A percentile compares a stretch with the other conserved stretches of the same genome.
Evolutionary conservation across 2,888 invertebrate genomes (phyloP).

Genomic region (Gnatocerus cornutus): DNA sequence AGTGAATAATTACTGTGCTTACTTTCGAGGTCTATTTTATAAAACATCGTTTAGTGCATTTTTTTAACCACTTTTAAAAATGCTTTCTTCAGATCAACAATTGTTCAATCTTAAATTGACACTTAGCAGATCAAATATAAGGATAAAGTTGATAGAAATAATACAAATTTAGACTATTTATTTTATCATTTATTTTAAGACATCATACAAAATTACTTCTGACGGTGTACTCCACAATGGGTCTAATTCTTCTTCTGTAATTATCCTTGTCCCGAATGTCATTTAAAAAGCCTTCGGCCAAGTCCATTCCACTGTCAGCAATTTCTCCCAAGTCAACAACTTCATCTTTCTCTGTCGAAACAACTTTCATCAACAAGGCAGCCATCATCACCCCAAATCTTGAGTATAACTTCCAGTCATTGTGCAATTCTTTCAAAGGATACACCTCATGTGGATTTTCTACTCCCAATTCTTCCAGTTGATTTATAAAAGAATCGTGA

Average conservation of each 20-base stretch:
- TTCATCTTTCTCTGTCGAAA: constrained; percentile 29
- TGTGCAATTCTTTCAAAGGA: constrained; percentile 10
- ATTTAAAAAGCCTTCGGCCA: constrained; percentile 10
- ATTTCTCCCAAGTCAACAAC: constrained; percentile 22
- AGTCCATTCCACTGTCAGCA: constrained; percentile 26
- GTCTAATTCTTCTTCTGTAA: constrained; percentile 10
- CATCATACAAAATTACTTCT: constrained; percentile 18
- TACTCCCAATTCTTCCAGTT: constrained; percentile 54
- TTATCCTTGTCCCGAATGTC: constrained; percentile 25
- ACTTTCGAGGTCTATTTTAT: too few relatives aligned
- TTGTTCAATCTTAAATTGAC: too few relatives aligned
- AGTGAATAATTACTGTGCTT: too few relatives aligned
- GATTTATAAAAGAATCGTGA: constrained; percentile 56
- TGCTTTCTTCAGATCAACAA: too few relatives aligned
- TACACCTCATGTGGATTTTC: not conserved
- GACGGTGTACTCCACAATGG: constrained; percentile 20
- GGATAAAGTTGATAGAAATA: too few relatives aligned
- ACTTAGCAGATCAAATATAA: too few relatives aligned
- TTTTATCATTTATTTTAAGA: not conserved
- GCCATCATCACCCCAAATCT: constrained; percentile 12
- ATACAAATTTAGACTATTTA: too few relatives aligned
- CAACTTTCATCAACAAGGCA: constrained; percentile 27
- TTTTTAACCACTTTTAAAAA: too few relatives aligned
- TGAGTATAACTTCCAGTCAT: constrained; percentile 31
- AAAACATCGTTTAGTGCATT: too few relatives aligned